Conservation (phyloP, 1,140 invertebrate species). For the Aphidius ervi region DNA sequence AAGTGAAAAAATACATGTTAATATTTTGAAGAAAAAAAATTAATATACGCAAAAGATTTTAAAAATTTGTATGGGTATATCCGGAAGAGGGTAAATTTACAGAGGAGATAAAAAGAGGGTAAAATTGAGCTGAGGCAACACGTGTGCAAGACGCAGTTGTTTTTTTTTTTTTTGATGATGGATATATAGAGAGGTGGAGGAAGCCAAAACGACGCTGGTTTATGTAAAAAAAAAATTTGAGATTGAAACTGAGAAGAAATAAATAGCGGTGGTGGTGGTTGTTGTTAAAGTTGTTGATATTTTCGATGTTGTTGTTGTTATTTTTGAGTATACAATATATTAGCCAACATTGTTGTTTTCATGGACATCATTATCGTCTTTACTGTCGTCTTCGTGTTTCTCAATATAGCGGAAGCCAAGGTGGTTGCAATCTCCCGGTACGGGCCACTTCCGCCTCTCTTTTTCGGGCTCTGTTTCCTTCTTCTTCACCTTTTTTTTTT, state of each 20-base stretch:
- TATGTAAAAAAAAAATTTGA: constrained; percentile 20
- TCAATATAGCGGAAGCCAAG: constrained; percentile 54
- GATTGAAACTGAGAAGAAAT: constrained; percentile 21
- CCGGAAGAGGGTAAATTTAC: constrained; percentile 14
- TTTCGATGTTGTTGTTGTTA: too few species aligned
- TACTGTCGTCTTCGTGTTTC: constrained; percentile 20
- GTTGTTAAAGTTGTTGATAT: constrained; percentile 1
- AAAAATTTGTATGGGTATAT: constrained; percentile 14
- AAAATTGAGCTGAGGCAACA: constrained; percentile 18
- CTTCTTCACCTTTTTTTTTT: too few species aligned
- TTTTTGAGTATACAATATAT: too few species aligned
- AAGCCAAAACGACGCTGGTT: neutral
- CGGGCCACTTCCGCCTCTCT: constrained; percentile 46
- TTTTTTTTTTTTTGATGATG: neutral
- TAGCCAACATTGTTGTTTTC: too few species aligned
- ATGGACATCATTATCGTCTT: too few species aligned
- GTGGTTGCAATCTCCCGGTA: constrained; percentile 51
- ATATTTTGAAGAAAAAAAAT: constrained; percentile 7
- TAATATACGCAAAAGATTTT: constrained; percentile 19
- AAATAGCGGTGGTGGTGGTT: constrained; percentile 39
- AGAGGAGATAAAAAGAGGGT: constrained; percentile 10
- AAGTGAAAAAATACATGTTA: too few species aligned
- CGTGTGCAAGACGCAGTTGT: constrained; percentile 23
- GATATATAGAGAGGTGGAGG: constrained; percentile 14
- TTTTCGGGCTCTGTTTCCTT: constrained; percentile 14